Evolutionary conservation across 2,797 vertebrate genomes (phyloP), one percentile per base, ranked within the genome.

Genomic region (Nasua narica): DNA sequence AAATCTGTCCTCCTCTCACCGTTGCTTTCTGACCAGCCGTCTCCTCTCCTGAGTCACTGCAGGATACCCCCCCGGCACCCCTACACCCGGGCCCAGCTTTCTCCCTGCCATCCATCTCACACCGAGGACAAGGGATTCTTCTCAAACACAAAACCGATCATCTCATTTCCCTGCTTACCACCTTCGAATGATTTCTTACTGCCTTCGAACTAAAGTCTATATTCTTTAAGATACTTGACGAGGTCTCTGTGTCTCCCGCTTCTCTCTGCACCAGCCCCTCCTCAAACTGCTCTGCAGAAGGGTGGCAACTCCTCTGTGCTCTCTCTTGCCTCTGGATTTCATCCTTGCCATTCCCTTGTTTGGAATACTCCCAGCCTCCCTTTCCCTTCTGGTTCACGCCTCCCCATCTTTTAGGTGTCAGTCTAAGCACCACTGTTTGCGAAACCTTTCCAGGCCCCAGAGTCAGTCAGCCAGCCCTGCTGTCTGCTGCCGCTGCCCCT

Each of bases 101-200:
- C 52, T 82, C 37, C 62, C 27, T 62, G 48, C 29, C 50, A n/a
- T 32, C 54, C 32, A 25, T 62, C 35, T 67, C 37, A 83, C 32
- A 56, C 69, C 12, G 18, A 96, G 67, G 77, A 67, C 72, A 96
- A 74, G 67, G 62, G 91, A 83, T 72, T 85, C 60, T 69, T 96
- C n/a, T 60, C 48, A 94, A 92, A 84, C 40, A 72, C 29, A 94
- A 90, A 91, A 93, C 52, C 23, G 32, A 82, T 76, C 37, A 27
- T 69, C 83, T 88, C 23, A 29, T 91, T 85, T 87, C 54, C 91
- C 35, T 70, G 32, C 48, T 95, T 70, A 79, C 83, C 70, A 56
- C 11, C 37, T 77, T 56, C 82, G 54, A 78, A 7, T 35, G 27
- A 86, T 58, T 93, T 69, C 70, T 94, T 29, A 48, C 32, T 79